Evolutionary conservation across 2,113 vertebrate species (phyloP).

Genomic region (Dryoscopus gambensis): DNA sequence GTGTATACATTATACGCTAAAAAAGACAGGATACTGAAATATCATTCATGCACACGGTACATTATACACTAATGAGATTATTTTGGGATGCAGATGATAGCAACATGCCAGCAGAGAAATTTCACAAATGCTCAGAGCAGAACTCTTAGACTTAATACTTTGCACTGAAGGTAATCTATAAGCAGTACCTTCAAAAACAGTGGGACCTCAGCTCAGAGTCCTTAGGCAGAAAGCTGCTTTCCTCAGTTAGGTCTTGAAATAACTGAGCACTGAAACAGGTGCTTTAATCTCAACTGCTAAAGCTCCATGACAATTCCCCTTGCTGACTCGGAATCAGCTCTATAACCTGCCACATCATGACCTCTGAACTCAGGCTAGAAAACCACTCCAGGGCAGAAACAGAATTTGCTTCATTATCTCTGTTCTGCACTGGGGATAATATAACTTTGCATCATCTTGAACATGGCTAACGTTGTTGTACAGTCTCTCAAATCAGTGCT

Average conservation of each 20-base stretch:
- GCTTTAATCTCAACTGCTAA: not conserved
- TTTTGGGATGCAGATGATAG: not conserved
- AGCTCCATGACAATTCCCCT: no score
- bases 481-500: not conserved
- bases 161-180: not conserved
- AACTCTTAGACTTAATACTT: not conserved
- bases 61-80: not conserved
- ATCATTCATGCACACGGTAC: not conserved
- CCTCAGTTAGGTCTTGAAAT: not conserved
- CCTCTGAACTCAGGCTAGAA: not conserved
- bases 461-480: no score
- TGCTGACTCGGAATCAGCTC: not conserved
- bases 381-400: not conserved
- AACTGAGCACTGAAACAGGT: not conserved
- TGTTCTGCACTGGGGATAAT: fast-evolving
- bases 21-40: not conserved
- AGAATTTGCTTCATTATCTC: not conserved
- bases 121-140: not conserved
- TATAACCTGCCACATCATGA: fast-evolving
- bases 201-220: not conserved
- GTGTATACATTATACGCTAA: not conserved
- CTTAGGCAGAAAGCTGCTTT: not conserved
- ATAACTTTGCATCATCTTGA: not conserved
- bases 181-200: not conserved
- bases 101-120: not conserved